Percentiles rank a stretch among this genome's conserved stretches.
Evolutionary conservation across 37 sponge, comb jelly and placozoan species (phyloP).

Genomic region (Theonella swinhoei): DNA sequence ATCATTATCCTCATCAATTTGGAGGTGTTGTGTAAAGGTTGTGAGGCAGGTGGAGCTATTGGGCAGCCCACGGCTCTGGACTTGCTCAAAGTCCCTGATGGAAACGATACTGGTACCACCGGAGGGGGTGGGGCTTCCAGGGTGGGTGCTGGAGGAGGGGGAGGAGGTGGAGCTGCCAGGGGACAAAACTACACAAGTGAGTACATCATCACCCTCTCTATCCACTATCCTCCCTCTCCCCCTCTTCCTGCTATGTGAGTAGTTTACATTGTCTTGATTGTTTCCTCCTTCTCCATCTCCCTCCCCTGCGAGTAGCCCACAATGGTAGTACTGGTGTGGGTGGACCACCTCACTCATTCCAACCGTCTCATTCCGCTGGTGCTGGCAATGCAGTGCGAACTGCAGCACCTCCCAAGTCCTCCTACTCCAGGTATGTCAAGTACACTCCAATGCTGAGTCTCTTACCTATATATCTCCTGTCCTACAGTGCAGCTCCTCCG

Average conservation of each 20-base stretch:
- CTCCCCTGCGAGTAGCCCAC: conserved; percentile 3
- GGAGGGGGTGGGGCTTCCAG: background rate
- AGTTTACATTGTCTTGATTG: background rate
- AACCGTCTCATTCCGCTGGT: background rate
- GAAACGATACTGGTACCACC: background rate
- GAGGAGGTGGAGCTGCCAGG: conserved; percentile 19
- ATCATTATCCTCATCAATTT: conserved; percentile 73
- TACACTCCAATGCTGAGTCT: background rate
- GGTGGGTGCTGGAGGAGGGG: background rate
- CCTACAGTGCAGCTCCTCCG: conserved; percentile 36
- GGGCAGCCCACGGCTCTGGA: conserved; percentile 67
- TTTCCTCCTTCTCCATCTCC: background rate
- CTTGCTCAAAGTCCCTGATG: conserved; percentile 7
- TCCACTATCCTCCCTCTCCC: no score
- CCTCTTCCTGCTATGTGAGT: no score
- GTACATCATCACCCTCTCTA: background rate
- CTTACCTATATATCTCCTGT: background rate
- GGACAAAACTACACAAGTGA: background rate
- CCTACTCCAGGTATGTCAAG: background rate
- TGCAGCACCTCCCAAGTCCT: background rate
- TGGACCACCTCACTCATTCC: no score
- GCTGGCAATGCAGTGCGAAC: background rate
- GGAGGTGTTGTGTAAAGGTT: conserved; percentile 45
- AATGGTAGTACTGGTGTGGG: background rate
- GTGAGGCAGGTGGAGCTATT: conserved; percentile 33